These are phyloP conservation scores for Platichthys flesus DNA, from an alignment of 2,113 vertebrate genomes.

Conservation along the genomic window DNA sequence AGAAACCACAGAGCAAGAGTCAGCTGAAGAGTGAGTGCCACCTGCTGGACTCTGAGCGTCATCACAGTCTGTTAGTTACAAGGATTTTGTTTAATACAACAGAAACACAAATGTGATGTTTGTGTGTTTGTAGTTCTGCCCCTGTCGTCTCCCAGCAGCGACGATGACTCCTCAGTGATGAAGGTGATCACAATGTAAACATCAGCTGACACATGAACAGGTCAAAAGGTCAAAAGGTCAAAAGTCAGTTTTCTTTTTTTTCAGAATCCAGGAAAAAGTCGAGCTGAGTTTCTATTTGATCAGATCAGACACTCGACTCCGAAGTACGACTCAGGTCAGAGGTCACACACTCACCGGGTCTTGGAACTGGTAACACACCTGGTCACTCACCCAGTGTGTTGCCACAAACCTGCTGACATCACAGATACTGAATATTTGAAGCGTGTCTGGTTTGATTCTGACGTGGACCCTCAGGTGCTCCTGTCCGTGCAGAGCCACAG, in stretches of 20 bases:
- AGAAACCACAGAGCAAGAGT: slow-evolving; percentile 44
- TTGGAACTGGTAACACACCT: too few relatives aligned
- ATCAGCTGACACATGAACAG: neutral
- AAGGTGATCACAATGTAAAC: slow-evolving; percentile 46
- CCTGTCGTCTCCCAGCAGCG: slow-evolving; percentile 77
- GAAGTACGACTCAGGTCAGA: slow-evolving; percentile 3
- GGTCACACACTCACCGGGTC: neutral
- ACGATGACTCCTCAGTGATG: slow-evolving; percentile 44
- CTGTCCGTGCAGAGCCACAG: neutral
- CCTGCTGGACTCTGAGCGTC: neutral
- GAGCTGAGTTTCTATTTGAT: slow-evolving; percentile 60
- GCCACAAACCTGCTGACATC: too few relatives aligned
- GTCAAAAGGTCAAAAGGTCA: neutral
- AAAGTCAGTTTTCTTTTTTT: neutral
- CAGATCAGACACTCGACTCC: slow-evolving; percentile 29
- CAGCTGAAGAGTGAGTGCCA: slow-evolving; percentile 59
- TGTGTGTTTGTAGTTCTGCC: slow-evolving; percentile 72
- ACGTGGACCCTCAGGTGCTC: slow-evolving; percentile 23
- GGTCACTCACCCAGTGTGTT: too few relatives aligned
- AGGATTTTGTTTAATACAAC: too few relatives aligned
- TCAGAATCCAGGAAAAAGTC: slow-evolving; percentile 12
- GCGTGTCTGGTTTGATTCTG: too few relatives aligned
- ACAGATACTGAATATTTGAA: too few relatives aligned
- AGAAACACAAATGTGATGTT: too few relatives aligned
- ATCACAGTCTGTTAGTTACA: neutral